Base-by-base conservation (phyloP, 2,797 vertebrate species). In the Toxotes lorentzi region DNA sequence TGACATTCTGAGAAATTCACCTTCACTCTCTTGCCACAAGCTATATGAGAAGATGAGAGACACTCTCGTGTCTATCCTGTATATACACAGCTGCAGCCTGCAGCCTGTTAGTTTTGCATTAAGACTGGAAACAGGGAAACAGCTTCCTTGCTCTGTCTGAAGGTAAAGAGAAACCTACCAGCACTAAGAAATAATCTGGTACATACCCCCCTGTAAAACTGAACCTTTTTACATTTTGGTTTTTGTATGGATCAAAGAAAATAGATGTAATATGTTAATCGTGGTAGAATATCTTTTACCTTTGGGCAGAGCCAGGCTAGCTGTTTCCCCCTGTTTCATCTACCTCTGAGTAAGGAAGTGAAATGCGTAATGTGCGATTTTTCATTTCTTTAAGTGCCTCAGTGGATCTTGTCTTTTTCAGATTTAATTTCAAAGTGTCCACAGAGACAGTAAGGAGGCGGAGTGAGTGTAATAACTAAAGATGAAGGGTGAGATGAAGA, bases 401-500 rank as follows among this genome's bases (percentile, higher is more conserved):
- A 11, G 54, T 59, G 45, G 41, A 77, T 63, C 47, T 64, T 16
- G 16, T 76, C 41, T 70, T 58, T 73, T 61, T 80, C n/a, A 16
- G 38, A 35, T n/a, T 58, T 64, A 56, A 27, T 62, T 69, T 34
- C 1, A 54, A 61, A 61, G 30, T 0, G 35, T 56, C 64, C 11
- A 12, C 35, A 62, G 56, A 65, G 62, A 30, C 30, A 35, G 30
- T 30, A 35, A 54, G 59, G 66, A 64, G 41, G 48, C 53, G 54
- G 59, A 59, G 65, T 45, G n/a, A 41, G 40, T 23, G 73, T 24
- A 34, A 43, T 50, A 34, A 34, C 41, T 17, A 34, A 62, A 54
- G 3, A 12, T 43, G 53, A 14, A n/a, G 58, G n/a, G 40, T 38
- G 76, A 70, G 70, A 30, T 63, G 64, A 80, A 77, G 73, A 77